Percentiles rank a stretch among this genome's conserved stretches.
Conservation (phyloP, 2,888 invertebrate species). For the Luperina testacea region DNA sequence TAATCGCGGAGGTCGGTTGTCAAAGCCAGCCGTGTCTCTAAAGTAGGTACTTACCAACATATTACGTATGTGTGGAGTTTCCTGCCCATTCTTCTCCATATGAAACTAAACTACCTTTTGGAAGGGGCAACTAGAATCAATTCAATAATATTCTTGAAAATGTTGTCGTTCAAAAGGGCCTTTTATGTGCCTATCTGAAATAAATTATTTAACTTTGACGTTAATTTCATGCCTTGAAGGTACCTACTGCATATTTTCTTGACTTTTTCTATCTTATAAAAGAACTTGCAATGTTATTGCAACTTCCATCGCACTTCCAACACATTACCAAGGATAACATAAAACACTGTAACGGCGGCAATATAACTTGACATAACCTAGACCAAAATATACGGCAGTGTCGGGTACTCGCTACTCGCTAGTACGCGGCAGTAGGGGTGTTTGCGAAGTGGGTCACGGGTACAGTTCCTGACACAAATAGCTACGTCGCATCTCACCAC, state of each 20-base stretch:
- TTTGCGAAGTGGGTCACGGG: conserved; percentile 87
- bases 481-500: conserved; percentile 84
- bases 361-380: conserved; percentile 82
- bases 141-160: too few relatives aligned
- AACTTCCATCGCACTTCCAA: conserved; percentile 49
- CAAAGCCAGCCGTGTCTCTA: background rate
- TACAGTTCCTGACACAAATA: conserved; percentile 89
- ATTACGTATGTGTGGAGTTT: too few relatives aligned
- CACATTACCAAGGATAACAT: conserved; percentile 62
- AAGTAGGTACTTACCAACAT: too few relatives aligned
- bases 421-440: conserved; percentile 79
- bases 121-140: too few relatives aligned
- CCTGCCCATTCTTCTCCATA: too few relatives aligned
- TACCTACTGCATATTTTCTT: background rate
- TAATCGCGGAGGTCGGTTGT: background rate
- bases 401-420: conserved; percentile 55
- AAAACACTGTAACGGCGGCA: conserved; percentile 66
- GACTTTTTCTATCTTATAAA: conserved; percentile 1
- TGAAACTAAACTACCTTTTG: too few relatives aligned
- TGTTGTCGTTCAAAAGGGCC: too few relatives aligned
- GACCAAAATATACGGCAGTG: conserved; percentile 86
- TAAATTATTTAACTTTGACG: background rate
- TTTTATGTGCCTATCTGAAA: too few relatives aligned
- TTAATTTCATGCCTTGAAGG: background rate
- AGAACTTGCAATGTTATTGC: conserved; percentile 18